These are phyloP conservation scores for Drosophila arawakana DNA, from an alignment of 1,140 invertebrate genomes.

Conservation along the genomic window DNA sequence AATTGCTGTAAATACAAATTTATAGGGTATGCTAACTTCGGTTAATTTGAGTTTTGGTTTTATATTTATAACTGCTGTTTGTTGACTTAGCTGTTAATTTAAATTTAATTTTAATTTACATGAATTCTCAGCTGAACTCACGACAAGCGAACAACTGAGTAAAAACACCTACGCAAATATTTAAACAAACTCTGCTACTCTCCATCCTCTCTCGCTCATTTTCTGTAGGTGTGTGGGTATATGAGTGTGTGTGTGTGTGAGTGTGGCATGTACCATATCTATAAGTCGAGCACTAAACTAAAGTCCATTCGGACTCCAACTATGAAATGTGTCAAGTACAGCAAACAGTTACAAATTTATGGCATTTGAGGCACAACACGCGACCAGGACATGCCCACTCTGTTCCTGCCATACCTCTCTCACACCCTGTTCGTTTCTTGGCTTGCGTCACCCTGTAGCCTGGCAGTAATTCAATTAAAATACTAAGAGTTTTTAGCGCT, in stretches of 20 bases:
- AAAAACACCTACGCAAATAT: constrained; percentile 73
- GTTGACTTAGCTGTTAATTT: constrained; percentile 65
- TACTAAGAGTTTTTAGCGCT: constrained; percentile 62
- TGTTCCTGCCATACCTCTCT: neutral
- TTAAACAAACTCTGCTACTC: constrained; percentile 52
- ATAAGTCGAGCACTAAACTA: constrained; percentile 10
- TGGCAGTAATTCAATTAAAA: constrained; percentile 78
- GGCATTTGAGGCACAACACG: constrained; percentile 58
- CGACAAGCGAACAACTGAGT: constrained; percentile 31
- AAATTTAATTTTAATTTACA: constrained; percentile 75
- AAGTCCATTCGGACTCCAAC: constrained; percentile 39
- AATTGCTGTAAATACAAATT: constrained; percentile 14
- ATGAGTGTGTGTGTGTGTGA: neutral
- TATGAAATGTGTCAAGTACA: constrained; percentile 79
- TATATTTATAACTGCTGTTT: constrained; percentile 32
- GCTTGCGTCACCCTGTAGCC: neutral
- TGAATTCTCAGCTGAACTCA: constrained; percentile 35
- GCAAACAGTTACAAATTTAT: constrained; percentile 82
- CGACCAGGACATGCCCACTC: constrained; percentile 55
- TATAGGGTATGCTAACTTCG: constrained; percentile 10
- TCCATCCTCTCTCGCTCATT: neutral
- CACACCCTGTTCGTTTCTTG: neutral
- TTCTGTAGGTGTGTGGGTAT: neutral
- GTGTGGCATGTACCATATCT: constrained; percentile 2
- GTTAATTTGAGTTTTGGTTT: constrained; percentile 1